Evolutionary conservation across 2,888 invertebrate species (phyloP).

Genomic region (Oxyscelio sp.): DNA sequence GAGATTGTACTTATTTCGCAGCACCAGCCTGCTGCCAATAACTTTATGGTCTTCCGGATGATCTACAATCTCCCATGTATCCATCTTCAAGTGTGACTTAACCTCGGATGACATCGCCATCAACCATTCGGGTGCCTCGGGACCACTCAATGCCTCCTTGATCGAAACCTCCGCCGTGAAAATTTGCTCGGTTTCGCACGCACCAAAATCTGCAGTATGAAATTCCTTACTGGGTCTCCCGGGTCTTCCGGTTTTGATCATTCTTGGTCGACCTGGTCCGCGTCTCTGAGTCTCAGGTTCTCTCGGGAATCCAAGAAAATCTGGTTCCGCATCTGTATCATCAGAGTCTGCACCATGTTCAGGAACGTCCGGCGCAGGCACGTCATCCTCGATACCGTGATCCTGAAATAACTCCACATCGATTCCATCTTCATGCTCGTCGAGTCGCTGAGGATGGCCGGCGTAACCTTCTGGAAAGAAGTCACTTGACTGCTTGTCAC

Average conservation of each 20-base stretch:
- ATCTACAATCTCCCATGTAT: not conserved
- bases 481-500: too few relatives aligned
- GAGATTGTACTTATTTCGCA: not conserved
- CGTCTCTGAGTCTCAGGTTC: not conserved
- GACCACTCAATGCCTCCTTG: constrained; percentile 4
- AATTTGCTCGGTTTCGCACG: not conserved
- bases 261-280: constrained; percentile 27
- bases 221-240: constrained; percentile 19
- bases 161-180: constrained; percentile 11
- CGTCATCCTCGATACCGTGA: not conserved
- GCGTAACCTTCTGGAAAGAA: not conserved
- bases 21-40: not conserved
- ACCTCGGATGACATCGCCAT: not conserved
- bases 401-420: not conserved
- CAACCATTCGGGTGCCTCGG: not conserved
- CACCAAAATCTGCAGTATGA: not conserved
- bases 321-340: constrained; percentile 1
- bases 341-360: not conserved
- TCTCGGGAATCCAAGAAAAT: not conserved
- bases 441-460: not conserved
- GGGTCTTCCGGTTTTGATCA: constrained; percentile 12
- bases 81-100: not conserved
- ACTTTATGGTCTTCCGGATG: not conserved
- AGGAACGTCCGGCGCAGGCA: too few relatives aligned
- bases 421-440: not conserved